phyloP scores from a whole-genome alignment of 2,113 vertebrate genomes.

The Gymnogyps californianus region DNA sequence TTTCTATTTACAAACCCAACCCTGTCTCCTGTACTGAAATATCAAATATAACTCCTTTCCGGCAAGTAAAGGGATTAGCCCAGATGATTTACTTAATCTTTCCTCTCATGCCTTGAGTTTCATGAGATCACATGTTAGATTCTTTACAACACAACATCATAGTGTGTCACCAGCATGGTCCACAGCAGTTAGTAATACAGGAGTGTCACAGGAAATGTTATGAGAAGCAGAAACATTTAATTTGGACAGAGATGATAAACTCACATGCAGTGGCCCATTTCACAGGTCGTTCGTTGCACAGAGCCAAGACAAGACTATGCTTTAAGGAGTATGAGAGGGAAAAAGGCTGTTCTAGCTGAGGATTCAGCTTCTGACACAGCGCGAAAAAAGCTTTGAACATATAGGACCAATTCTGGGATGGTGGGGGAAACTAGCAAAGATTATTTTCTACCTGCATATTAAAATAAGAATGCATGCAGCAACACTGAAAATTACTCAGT shows the following conservation, averaged over 20 bases:
- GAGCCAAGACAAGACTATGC: background rate
- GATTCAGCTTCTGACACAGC: background rate
- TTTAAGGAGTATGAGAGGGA: background rate
- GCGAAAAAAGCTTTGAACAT: background rate
- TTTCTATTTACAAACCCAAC: background rate
- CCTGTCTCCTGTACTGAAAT: background rate
- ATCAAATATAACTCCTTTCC: background rate
- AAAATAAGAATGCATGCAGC: background rate
- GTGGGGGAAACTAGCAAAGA: background rate
- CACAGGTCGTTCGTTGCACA: background rate
- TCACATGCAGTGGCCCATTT: background rate
- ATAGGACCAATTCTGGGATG: background rate
- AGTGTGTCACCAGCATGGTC: background rate
- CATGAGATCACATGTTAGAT: background rate
- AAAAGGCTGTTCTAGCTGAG: background rate
- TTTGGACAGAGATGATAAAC: background rate
- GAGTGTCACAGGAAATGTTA: background rate
- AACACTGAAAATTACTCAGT: background rate
- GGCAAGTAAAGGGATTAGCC: background rate
- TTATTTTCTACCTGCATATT: background rate
- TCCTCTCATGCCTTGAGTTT: background rate
- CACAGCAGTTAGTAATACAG: background rate
- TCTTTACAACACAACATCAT: background rate
- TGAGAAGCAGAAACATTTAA: background rate
- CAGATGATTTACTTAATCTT: background rate